These are phyloP conservation scores for Sphaerodactylus townsendi DNA, from an alignment of 2,113 vertebrate species.

Conservation along the genomic window DNA sequence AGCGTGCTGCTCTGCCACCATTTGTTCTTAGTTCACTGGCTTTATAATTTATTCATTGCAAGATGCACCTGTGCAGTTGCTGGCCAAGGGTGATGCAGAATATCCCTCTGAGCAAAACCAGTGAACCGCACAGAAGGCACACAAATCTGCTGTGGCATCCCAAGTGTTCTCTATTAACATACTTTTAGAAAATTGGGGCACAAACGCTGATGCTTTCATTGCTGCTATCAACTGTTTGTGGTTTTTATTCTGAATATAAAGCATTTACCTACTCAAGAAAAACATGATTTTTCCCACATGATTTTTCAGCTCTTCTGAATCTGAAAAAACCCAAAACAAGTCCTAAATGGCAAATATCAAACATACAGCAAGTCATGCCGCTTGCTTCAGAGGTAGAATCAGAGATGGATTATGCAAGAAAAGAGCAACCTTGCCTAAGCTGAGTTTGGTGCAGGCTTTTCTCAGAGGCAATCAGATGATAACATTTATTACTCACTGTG, in stretches of 20 bases:
- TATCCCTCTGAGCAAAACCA: slow-evolving; percentile 33
- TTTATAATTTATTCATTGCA: slow-evolving; percentile 41
- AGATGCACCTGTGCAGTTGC: slow-evolving; percentile 32
- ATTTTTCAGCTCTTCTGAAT: neutral
- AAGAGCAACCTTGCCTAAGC: neutral
- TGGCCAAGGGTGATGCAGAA: slow-evolving; percentile 37
- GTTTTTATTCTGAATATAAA: slow-evolving; percentile 14
- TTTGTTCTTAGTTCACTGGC: slow-evolving; percentile 39
- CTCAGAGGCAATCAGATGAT: neutral
- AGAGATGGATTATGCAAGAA: neutral
- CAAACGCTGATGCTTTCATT: neutral
- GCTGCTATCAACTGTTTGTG: neutral
- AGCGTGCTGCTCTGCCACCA: neutral
- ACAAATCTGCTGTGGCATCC: slow-evolving; percentile 13
- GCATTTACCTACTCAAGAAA: neutral
- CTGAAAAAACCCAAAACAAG: neutral
- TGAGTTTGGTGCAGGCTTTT: neutral
- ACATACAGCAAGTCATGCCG: neutral
- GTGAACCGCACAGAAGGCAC: neutral
- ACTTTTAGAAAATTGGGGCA: slow-evolving; percentile 21
- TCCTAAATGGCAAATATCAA: neutral
- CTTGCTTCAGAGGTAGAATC: neutral
- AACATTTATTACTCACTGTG: neutral
- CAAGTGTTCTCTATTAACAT: slow-evolving; percentile 24
- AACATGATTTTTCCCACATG: slow-evolving; percentile 6